A percentile compares a stretch with the other conserved stretches of the same genome.
These are phyloP conservation scores for Drosophila gaucha DNA, from an alignment of 2,888 invertebrate genomes.

Conservation along the genomic window DNA sequence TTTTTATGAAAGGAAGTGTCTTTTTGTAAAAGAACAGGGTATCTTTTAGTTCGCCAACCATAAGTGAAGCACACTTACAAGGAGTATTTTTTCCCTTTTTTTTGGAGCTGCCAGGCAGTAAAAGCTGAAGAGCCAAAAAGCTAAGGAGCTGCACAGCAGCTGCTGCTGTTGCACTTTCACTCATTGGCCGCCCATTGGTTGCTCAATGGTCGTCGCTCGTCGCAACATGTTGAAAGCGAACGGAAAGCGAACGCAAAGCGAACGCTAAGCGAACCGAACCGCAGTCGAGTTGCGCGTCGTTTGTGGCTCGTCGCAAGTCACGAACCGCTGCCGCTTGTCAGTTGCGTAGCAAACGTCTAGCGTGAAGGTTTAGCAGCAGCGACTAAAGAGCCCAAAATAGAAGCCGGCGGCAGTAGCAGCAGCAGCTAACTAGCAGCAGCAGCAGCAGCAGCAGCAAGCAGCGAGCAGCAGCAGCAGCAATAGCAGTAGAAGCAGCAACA, in stretches of 20 bases:
- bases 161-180: conserved; percentile 40
- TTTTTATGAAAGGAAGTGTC: too few relatives aligned
- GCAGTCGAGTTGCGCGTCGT: conserved; percentile 36
- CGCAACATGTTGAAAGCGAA: conserved; percentile 66
- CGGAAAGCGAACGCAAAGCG: conserved; percentile 36
- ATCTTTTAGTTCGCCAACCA: neutral
- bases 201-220: conserved; percentile 26
- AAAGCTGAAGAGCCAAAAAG: conserved; percentile 20
- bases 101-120: conserved; percentile 11
- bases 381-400: conserved; percentile 20
- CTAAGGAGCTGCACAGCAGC: conserved; percentile 1
- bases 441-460: conserved; percentile 25
- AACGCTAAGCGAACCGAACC: conserved; percentile 37
- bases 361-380: conserved; percentile 67
- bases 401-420: conserved; percentile 37
- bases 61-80: neutral
- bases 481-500: conserved; percentile 20
- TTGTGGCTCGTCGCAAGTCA: conserved; percentile 22
- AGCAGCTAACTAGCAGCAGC: conserved; percentile 31
- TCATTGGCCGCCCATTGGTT: neutral
- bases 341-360: conserved; percentile 77
- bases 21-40: neutral
- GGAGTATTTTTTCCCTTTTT: neutral
- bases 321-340: conserved; percentile 57
- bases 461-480: conserved; percentile 22